Evolutionary conservation across 2,888 invertebrate species (phyloP), one percentile per base, ranked within the genome.

Genomic region (Smittia aterrima): DNA sequence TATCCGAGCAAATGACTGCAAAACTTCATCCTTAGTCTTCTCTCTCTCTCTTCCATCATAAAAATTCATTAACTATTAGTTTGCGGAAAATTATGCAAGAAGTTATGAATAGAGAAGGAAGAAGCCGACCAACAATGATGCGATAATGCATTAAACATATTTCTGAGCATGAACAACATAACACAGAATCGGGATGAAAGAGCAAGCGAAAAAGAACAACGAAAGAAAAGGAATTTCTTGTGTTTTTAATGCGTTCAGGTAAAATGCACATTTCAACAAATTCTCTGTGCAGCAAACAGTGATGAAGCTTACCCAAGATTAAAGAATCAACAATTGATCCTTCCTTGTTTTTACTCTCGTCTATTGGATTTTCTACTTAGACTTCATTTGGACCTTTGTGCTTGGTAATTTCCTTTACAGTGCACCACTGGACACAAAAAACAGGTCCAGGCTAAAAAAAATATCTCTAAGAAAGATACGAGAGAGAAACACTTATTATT

Each of bases 321-420:
- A 70, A 53, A 70, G 53, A 70, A 70, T 70, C 70, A 70, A 70
- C 70, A 70, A 47, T 70, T 70, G 70, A 70, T 70, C 70, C 54
- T 70, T 70, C 54, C 54, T 70, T 54, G 41, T 67, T 67, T 41
- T 24, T 32, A 18, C 32, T 32, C 47, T 66, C 20, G n/a, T 18
- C 20, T 67, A 67, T 67, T 67, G 67, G 67, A 67, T 67, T 67
- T 67, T 66, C 66, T 66, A 66, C 38, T 66, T 66, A 66, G n/a
- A n/a, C 25, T 25, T 64, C 47, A 47, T 47, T 47, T 47, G 16
- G n/a, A 6, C 47, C 11, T 47, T 47, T 47, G 47, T 47, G 47
- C n/a, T n/a, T 20, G 16, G 58, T 22, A 58, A 20, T 22, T 18
- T 58, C 47, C 18, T 20, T 58, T 4, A 58, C 9, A 58, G 22